Percentiles rank a stretch among this genome's conserved stretches.
Evolutionary conservation across 2,113 vertebrate genomes (phyloP).

Genomic region (Himantopus leucocephalus): DNA sequence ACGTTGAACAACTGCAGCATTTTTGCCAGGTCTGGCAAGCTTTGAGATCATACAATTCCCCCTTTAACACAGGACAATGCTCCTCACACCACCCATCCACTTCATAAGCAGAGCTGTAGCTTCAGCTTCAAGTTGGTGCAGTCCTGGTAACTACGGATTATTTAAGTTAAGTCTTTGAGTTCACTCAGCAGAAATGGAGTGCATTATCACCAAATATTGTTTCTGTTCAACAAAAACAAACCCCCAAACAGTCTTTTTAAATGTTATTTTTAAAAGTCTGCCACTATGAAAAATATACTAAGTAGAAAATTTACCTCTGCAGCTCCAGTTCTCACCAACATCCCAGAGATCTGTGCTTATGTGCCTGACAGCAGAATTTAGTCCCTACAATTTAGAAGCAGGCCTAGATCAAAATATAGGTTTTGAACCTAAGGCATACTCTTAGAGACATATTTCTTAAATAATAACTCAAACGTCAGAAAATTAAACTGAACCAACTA

Average conservation of each 20-base stretch:
- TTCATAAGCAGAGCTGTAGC: neutral
- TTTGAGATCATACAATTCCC: neutral
- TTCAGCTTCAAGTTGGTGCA: neutral
- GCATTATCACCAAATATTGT: neutral
- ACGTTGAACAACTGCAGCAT: neutral
- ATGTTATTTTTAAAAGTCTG: neutral
- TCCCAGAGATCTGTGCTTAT: neutral
- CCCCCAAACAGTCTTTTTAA: neutral
- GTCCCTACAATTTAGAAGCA: neutral
- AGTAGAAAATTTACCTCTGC: neutral
- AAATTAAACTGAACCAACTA: neutral
- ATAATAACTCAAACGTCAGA: neutral
- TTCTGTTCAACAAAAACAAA: neutral
- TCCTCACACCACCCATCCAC: fast-evolving
- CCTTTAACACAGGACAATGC: neutral
- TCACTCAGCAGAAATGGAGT: neutral
- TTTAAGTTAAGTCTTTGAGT: neutral
- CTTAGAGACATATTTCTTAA: neutral
- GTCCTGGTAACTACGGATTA: neutral
- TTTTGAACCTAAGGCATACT: neutral
- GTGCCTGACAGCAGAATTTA: neutral
- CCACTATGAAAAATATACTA: neutral
- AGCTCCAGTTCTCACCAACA: neutral
- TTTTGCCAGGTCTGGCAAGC: neutral
- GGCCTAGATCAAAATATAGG: neutral